Percentiles rank a stretch among this genome's conserved stretches.
phyloP scores from a whole-genome alignment of 2,888 invertebrate genomes.

The Phalera bucephala region DNA sequence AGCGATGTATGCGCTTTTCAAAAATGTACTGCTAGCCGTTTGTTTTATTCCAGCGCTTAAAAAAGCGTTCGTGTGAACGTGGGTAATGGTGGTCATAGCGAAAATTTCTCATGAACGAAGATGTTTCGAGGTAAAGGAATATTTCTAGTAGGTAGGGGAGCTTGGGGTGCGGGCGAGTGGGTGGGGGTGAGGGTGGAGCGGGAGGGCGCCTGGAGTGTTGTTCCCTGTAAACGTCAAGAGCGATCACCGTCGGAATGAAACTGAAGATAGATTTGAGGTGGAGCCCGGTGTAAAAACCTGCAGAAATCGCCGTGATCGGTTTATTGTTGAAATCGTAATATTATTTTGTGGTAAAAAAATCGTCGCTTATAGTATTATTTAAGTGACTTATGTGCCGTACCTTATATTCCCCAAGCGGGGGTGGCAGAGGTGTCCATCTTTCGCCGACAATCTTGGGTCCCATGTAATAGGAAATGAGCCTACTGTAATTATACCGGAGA shows the following conservation, averaged over 20 bases:
- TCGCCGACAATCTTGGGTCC: too few relatives aligned
- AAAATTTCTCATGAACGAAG: conserved; percentile 35
- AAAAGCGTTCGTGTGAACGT: conserved; percentile 6
- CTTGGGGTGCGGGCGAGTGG: conserved; percentile 8
- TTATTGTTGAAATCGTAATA: too few relatives aligned
- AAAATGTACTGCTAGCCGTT: too few relatives aligned
- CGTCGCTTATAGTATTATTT: too few relatives aligned
- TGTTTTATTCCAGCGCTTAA: too few relatives aligned
- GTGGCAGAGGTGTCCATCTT: too few relatives aligned
- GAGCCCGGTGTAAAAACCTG: conserved; percentile 34
- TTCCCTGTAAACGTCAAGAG: conserved; percentile 73
- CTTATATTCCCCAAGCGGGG: too few relatives aligned
- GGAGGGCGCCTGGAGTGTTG: conserved; percentile 51
- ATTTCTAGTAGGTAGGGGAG: conserved; percentile 28
- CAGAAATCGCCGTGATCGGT: conserved; percentile 40
- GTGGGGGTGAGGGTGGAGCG: conserved; percentile 15
- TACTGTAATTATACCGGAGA: too few relatives aligned
- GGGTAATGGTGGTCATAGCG: conserved; percentile 27
- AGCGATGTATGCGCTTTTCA: too few relatives aligned
- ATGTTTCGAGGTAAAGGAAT: conserved; percentile 33
- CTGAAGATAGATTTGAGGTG: conserved; percentile 50
- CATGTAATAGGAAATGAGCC: too few relatives aligned
- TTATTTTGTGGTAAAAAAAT: too few relatives aligned
- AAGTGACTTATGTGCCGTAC: too few relatives aligned
- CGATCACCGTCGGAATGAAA: conserved; percentile 57